Conservation (phyloP, 2,888 invertebrate species). For the Xylota sylvarum region DNA sequence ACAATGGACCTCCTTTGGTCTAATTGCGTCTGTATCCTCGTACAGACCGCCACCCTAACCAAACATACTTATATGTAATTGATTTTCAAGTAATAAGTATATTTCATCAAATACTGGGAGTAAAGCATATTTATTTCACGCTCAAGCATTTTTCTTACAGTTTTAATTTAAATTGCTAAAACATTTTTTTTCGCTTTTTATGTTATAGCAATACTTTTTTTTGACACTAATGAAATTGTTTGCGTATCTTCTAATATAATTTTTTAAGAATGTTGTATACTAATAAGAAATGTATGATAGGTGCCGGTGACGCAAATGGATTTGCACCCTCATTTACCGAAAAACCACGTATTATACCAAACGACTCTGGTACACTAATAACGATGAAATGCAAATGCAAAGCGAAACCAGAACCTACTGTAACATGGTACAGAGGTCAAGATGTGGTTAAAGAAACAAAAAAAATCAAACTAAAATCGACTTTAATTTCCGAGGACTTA, state of each 20-base stretch:
- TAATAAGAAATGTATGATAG: constrained; percentile 86
- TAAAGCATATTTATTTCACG: constrained; percentile 50
- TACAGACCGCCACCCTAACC: too few species aligned
- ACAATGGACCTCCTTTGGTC: too few species aligned
- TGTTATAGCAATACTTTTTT: constrained; percentile 50
- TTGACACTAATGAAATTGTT: constrained; percentile 67
- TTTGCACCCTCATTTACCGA: constrained; percentile 98
- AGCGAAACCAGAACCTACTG: constrained; percentile 97
- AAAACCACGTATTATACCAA: constrained; percentile 99
- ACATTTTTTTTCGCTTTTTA: constrained; percentile 59
- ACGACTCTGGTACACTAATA: constrained; percentile 98
- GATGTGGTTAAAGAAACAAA: constrained; percentile 93
- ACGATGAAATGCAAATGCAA: constrained; percentile 98
- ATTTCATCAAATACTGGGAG: constrained; percentile 52
- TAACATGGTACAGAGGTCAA: constrained; percentile 97
- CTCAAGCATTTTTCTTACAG: constrained; percentile 49
- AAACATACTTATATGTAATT: not conserved
- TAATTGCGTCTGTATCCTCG: too few species aligned
- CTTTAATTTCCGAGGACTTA: constrained; percentile 92
- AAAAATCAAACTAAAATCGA: constrained; percentile 92
- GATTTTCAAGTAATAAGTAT: constrained; percentile 15
- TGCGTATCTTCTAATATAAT: constrained; percentile 47
- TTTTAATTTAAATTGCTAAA: constrained; percentile 34
- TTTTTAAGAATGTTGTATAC: constrained; percentile 6
- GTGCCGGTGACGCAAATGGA: constrained; percentile 94